These are phyloP conservation scores for Malurus alboscapulatus DNA, from an alignment of 2,113 vertebrate genomes.

Conservation along the genomic window DNA sequence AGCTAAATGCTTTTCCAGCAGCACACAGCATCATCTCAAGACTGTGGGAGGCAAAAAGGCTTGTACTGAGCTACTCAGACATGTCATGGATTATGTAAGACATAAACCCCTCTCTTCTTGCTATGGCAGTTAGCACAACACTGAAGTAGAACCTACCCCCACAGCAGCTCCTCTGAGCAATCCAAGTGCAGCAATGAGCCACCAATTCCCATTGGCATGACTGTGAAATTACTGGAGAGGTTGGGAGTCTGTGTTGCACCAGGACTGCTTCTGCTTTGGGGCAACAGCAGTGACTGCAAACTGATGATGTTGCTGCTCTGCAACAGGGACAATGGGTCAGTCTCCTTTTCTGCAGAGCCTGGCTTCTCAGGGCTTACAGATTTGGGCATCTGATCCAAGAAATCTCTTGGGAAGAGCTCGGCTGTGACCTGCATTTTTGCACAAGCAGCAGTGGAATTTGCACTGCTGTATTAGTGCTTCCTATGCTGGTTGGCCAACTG, in stretches of 20 bases:
- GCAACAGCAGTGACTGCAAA: neutral
- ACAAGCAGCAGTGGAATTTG: neutral
- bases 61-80: neutral
- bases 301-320: neutral
- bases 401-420: neutral
- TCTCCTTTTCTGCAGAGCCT: neutral
- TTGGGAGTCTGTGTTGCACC: neutral
- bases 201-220: accelerated
- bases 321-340: neutral
- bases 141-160: accelerated
- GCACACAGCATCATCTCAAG: neutral
- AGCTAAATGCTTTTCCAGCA: too few species aligned
- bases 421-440: neutral
- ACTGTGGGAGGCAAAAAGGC: neutral
- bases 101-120: too few species aligned
- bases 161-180: neutral
- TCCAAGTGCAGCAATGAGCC: neutral
- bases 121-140: neutral
- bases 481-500: accelerated
- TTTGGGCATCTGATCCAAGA: neutral
- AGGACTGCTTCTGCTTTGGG: neutral
- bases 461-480: neutral
- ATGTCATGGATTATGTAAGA: neutral
- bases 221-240: neutral
- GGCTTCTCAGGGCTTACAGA: neutral